Percentiles rank a stretch among this genome's conserved stretches.
Conservation (phyloP, 2,113 vertebrate species). For the Microtus pennsylvanicus region DNA sequence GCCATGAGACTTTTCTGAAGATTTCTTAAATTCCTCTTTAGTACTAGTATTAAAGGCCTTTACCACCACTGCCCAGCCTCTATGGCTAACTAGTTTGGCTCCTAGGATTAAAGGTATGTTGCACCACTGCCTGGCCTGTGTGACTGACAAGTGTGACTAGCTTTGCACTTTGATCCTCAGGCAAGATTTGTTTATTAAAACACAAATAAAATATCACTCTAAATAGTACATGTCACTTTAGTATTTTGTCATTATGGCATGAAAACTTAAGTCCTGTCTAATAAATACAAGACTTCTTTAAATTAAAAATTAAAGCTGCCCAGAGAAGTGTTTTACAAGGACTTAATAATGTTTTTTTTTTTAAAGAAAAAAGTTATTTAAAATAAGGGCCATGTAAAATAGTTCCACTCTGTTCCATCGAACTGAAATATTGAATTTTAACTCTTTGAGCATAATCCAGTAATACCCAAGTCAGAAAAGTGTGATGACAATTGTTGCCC, state of each 20-base stretch:
- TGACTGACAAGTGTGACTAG: too few relatives aligned
- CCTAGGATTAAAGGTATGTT: too few relatives aligned
- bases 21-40: neutral
- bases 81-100: too few relatives aligned
- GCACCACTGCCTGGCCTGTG: too few relatives aligned
- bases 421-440: neutral
- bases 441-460: neutral
- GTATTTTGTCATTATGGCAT: neutral
- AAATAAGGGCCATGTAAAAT: neutral
- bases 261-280: neutral
- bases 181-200: too few relatives aligned
- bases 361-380: neutral
- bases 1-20: neutral
- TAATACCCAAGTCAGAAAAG: neutral
- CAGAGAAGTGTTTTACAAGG: neutral
- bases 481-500: neutral
- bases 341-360: neutral
- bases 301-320: neutral
- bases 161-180: too few relatives aligned
- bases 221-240: neutral
- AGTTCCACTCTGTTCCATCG: neutral
- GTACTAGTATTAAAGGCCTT: too few relatives aligned
- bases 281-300: neutral
- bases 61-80: too few relatives aligned
- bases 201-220: too few relatives aligned